Evolutionary conservation across 2,888 invertebrate species (phyloP).

Genomic region (Netelia melanura): DNA sequence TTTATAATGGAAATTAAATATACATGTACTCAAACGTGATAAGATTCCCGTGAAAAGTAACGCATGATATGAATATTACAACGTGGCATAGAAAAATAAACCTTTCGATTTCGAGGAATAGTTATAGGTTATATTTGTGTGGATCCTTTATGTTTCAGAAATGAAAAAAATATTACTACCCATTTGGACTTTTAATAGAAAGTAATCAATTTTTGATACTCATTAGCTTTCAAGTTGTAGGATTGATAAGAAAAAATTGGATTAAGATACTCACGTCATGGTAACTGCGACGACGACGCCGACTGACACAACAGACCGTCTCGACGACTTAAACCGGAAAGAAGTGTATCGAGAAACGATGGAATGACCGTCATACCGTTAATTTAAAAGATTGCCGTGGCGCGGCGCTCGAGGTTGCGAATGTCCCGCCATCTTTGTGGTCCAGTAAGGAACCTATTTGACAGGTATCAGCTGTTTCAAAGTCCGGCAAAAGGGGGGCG

Average conservation of each 20-base stretch:
- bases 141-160: background rate
- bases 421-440: conserved; percentile 1
- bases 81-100: background rate
- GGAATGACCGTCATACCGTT: background rate
- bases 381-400: background rate
- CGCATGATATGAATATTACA: background rate
- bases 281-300: conserved; percentile 49
- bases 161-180: conserved; percentile 48
- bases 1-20: no score
- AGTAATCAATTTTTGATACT: background rate
- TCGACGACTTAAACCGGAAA: conserved; percentile 73
- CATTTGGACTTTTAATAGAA: background rate
- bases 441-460: conserved; percentile 27
- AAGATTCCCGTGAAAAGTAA: no score
- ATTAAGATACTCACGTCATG: conserved; percentile 77
- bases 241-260: conserved; percentile 60
- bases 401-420: conserved; percentile 6
- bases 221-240: conserved; percentile 8
- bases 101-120: background rate
- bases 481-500: conserved; percentile 41
- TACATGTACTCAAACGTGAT: no score
- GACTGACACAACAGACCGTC: conserved; percentile 59
- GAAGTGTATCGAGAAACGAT: conserved; percentile 40
- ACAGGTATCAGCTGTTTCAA: conserved; percentile 63
- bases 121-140: background rate